A percentile compares a stretch with the other conserved stretches of the same genome.
Conservation (phyloP, 2,797 vertebrate species). For the Notolabrus celidotus region DNA sequence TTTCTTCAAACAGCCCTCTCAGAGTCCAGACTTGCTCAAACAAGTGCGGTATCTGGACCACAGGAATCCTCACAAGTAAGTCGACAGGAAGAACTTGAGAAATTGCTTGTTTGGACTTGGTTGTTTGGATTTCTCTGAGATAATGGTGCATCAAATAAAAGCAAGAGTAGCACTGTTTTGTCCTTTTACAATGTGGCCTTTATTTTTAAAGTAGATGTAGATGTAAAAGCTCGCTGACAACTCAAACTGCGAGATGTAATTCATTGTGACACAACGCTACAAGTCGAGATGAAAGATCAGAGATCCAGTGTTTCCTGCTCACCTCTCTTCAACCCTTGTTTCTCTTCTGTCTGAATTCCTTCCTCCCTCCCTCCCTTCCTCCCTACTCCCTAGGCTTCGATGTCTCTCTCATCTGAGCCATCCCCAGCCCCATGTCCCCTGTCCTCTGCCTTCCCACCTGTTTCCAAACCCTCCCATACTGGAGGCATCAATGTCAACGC, state of each 20-base stretch:
- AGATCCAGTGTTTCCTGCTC: conserved; percentile 30
- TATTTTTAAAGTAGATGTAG: too few species aligned
- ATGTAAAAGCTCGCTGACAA: too few species aligned
- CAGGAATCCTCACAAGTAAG: conserved; percentile 93
- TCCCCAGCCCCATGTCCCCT: conserved; percentile 90
- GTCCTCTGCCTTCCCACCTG: conserved; percentile 95
- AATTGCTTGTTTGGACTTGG: neutral
- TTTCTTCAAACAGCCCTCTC: conserved; percentile 85
- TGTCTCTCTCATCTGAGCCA: conserved; percentile 93
- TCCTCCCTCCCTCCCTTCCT: conserved; percentile 40
- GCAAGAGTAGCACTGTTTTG: neutral
- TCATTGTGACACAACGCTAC: conserved; percentile 4
- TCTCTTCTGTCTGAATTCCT: conserved; percentile 50
- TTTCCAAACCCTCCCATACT: conserved; percentile 95
- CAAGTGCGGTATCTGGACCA: conserved; percentile 89
- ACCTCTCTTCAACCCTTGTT: conserved; percentile 40
- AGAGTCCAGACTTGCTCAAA: conserved; percentile 92
- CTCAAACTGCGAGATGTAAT: conserved; percentile 2
- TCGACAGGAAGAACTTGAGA: conserved; percentile 19
- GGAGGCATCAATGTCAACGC: conserved; percentile 99
- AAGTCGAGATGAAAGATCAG: conserved; percentile 6
- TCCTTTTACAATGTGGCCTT: too few species aligned
- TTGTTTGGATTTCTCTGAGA: conserved; percentile 10
- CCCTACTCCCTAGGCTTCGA: conserved; percentile 87
- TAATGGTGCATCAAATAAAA: neutral